phyloP scores from a whole-genome alignment of 1,140 invertebrate species.

The Phymorhynchus buccinoides region DNA sequence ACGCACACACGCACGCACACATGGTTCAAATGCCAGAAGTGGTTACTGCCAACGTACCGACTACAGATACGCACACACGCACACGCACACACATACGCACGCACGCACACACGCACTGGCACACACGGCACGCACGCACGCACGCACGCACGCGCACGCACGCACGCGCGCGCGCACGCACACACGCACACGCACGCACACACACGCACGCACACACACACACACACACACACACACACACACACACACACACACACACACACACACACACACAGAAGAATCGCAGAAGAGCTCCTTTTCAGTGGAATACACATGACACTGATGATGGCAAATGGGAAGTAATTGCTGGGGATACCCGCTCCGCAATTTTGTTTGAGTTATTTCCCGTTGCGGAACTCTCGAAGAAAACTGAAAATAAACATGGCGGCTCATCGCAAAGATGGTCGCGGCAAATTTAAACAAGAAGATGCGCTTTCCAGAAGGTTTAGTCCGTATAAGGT shows the following conservation, averaged over 20 bases:
- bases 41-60: no score
- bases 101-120: no score
- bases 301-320: no score
- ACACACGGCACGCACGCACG: not conserved
- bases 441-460: conserved; percentile 37
- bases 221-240: no score
- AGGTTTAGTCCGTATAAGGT: conserved; percentile 41
- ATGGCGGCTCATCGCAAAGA: conserved; percentile 24
- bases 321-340: not conserved
- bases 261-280: no score
- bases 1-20: no score
- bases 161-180: not conserved
- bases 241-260: no score
- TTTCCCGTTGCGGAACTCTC: not conserved
- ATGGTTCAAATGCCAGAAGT: no score
- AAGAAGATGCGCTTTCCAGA: conserved; percentile 25
- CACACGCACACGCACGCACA: not conserved
- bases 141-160: not conserved
- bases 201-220: not conserved
- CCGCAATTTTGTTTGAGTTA: not conserved
- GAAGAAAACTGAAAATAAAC: not conserved
- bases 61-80: no score
- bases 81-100: no score
- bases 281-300: no score
- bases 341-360: not conserved